Evolutionary conservation across 2,888 invertebrate species (phyloP), one percentile per base, ranked within the genome.

Genomic region (Nesidiocoris tenuis): DNA sequence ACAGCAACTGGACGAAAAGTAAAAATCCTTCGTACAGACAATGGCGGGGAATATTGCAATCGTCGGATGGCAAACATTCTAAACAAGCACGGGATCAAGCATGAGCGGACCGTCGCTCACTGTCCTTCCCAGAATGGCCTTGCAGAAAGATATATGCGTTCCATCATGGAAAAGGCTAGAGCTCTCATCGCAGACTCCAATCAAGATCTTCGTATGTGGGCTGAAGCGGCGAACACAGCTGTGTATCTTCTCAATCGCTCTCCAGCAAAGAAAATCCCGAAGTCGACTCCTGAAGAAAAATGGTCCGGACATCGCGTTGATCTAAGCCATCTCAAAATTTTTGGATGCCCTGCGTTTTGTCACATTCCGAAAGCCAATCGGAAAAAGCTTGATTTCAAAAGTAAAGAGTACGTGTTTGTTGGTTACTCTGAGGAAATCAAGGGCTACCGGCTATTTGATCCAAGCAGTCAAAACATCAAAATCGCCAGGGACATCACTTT

Each of bases 231-330:
- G n/a, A n/a, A n/a, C n/a, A n/a, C n/a, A n/a, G 3, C 80, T 81
- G 74, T 77, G 56, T 79, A 80, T 82, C 82, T 80, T 82, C 82
- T 78, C 83, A 84, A 82, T 61, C 16, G 68, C 3, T 66, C 72
- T 2, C 76, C 78, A 59, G 74, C 55, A 59, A 57, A 59, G 63
- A 54, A 17, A 75, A 70, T 16, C 59, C 71, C 18, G 61, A 75
- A 63, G 39, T 21, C 2, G 70, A 67, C 67, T 16, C 70, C 23
- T 55, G 61, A n/a, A 18, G 25, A 23, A 76, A 78, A 25, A 12
- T 64, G 21, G 61, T 16, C 9, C 17, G 61, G 61, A 61, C 7
- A 61, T 7, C 61, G 61, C n/a, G 17, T 61, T 12, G 18, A 71
- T 71, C 12, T 76, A 16, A 22, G 57, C 9, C 75, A 78, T 18